These are phyloP conservation scores for Pachypanchax playfairii DNA, from an alignment of 2,113 vertebrate species.

Conservation along the genomic window DNA sequence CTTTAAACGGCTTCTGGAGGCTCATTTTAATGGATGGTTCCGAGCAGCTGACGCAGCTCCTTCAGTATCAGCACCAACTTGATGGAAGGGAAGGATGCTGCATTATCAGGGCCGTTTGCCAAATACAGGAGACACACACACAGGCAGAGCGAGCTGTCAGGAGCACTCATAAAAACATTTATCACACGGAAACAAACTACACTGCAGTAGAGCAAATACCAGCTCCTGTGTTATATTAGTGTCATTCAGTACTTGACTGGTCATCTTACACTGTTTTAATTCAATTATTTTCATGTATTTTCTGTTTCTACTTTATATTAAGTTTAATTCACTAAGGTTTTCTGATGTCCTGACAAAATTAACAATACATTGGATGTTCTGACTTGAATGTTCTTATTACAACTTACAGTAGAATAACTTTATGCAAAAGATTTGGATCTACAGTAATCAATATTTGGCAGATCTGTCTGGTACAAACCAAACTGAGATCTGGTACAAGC, in stretches of 20 bases:
- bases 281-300: neutral
- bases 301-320: neutral
- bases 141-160: slow-evolving; percentile 34
- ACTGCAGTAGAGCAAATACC: slow-evolving; percentile 20
- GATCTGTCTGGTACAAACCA: neutral
- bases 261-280: neutral
- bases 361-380: too few species aligned
- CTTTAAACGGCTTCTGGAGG: slow-evolving; percentile 29
- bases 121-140: slow-evolving; percentile 53
- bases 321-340: too few species aligned
- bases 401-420: neutral
- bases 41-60: slow-evolving; percentile 59
- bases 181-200: slow-evolving; percentile 40
- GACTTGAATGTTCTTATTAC: too few species aligned
- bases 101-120: slow-evolving; percentile 52
- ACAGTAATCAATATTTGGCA: neutral
- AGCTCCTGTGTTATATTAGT: slow-evolving; percentile 13
- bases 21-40: slow-evolving; percentile 37
- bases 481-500: neutral
- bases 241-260: slow-evolving; percentile 5
- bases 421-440: neutral
- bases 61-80: slow-evolving; percentile 27
- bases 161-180: slow-evolving; percentile 32
- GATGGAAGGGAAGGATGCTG: slow-evolving; percentile 45
- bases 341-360: too few species aligned